phyloP scores from a whole-genome alignment of 2,797 vertebrate species.

The Hyperoplus lanceolatus region DNA sequence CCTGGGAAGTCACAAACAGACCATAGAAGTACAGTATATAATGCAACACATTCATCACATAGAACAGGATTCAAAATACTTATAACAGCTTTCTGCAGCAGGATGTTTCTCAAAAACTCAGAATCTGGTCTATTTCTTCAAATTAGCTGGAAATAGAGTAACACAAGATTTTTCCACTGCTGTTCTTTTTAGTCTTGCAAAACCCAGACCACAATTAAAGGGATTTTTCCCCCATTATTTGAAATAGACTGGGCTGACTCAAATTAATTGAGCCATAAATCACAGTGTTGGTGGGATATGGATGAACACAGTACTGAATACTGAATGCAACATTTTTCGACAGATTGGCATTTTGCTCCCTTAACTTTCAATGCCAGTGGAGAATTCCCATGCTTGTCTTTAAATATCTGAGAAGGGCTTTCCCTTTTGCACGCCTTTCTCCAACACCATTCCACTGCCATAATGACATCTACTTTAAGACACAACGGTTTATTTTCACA shows the following conservation, averaged over 20 bases:
- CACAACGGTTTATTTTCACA: conserved; percentile 51
- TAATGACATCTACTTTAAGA: conserved; percentile 75
- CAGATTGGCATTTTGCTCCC: conserved; percentile 46
- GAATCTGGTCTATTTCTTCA: conserved; percentile 29
- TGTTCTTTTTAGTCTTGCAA: conserved; percentile 19
- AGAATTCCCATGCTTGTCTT: conserved; percentile 80
- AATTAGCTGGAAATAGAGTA: conserved; percentile 36
- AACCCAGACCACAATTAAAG: conserved; percentile 43
- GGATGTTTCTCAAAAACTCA: neutral
- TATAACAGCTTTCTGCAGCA: neutral
- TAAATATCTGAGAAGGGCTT: conserved; percentile 78
- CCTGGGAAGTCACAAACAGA: conserved; percentile 43
- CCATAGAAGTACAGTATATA: conserved; percentile 1
- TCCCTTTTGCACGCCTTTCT: conserved; percentile 56
- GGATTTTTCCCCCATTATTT: conserved; percentile 25
- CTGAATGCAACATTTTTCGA: conserved; percentile 36
- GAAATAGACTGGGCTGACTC: conserved; percentile 48
- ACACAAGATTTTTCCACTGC: conserved; percentile 37
- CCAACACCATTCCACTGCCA: conserved; percentile 50
- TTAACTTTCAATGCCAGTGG: conserved; percentile 40
- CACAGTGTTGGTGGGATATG: conserved; percentile 37
- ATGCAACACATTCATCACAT: conserved; percentile 9
- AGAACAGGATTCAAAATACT: conserved; percentile 21
- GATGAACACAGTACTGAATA: conserved; percentile 31
- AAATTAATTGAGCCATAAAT: conserved; percentile 64